Percentiles rank a stretch among this genome's conserved stretches.
These are phyloP conservation scores for Maniola jurtina DNA, from an alignment of 1,140 invertebrate species.

Conservation along the genomic window DNA sequence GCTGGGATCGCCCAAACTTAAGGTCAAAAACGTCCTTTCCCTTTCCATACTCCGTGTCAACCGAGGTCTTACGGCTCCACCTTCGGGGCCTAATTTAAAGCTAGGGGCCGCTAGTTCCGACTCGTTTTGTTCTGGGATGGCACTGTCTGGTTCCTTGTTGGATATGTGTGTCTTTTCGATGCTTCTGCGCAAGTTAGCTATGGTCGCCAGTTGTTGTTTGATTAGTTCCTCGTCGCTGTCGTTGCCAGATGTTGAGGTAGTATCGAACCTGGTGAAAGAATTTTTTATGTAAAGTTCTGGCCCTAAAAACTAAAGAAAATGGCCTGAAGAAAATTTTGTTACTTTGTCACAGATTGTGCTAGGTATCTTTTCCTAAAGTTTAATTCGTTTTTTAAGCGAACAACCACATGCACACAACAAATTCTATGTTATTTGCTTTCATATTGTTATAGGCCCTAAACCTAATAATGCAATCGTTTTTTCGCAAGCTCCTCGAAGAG, in stretches of 20 bases:
- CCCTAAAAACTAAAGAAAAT: background rate
- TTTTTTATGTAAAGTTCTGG: background rate
- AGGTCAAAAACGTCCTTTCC: constrained; percentile 63
- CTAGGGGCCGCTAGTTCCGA: constrained; percentile 70
- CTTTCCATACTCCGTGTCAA: constrained; percentile 63
- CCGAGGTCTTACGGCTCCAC: constrained; percentile 63
- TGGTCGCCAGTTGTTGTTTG: constrained; percentile 60
- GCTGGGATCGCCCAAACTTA: constrained; percentile 64
- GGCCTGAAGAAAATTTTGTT: background rate
- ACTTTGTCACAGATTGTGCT: background rate
- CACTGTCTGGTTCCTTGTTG: constrained; percentile 64
- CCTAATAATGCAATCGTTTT: too few species aligned
- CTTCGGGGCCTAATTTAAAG: constrained; percentile 81
- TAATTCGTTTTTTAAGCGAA: too few species aligned
- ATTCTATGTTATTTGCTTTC: too few species aligned
- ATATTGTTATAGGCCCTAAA: too few species aligned
- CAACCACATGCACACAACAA: too few species aligned
- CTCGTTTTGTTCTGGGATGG: constrained; percentile 69
- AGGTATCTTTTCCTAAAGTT: too few species aligned
- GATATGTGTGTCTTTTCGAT: constrained; percentile 76
- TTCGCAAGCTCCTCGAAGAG: too few species aligned
- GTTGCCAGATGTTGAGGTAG: constrained; percentile 74
- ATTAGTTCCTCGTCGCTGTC: constrained; percentile 74
- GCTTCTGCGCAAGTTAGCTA: constrained; percentile 65
- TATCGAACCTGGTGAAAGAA: constrained; percentile 60